A percentile compares a stretch with the other conserved stretches of the same genome.
These are phyloP conservation scores for Apodemus agrarius DNA, from an alignment of 2,797 vertebrate genomes.

Conservation along the genomic window DNA sequence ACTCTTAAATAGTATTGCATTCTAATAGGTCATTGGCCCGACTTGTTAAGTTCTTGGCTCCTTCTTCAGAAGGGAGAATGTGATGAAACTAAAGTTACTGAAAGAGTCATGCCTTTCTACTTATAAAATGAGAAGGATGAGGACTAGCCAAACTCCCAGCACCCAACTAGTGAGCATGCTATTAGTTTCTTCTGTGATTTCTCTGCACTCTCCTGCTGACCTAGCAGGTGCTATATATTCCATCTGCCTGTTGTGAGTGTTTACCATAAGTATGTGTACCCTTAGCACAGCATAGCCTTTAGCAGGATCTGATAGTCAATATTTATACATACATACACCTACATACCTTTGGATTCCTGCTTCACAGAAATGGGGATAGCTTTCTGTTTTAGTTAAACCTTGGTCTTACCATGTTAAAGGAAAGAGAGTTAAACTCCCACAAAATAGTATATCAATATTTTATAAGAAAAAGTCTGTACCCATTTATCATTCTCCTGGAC, in stretches of 20 bases:
- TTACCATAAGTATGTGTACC: neutral
- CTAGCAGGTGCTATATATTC: neutral
- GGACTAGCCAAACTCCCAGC: slow-evolving; percentile 16
- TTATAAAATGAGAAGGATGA: slow-evolving; percentile 58
- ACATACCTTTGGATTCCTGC: neutral
- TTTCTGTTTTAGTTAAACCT: slow-evolving; percentile 3
- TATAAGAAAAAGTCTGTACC: neutral
- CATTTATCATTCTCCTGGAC: slow-evolving; percentile 59
- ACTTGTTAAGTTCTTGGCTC: slow-evolving; percentile 68
- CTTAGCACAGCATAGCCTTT: neutral
- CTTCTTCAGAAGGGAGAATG: slow-evolving; percentile 63
- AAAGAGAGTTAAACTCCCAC: slow-evolving; percentile 47
- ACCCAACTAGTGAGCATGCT: slow-evolving; percentile 31
- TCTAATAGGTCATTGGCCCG: slow-evolving; percentile 67
- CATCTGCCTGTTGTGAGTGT: neutral
- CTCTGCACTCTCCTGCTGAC: neutral
- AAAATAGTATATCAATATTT: slow-evolving; percentile 32
- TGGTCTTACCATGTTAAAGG: neutral
- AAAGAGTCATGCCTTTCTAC: slow-evolving; percentile 60
- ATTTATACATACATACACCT: neutral
- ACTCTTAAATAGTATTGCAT: slow-evolving; percentile 57
- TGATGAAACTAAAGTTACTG: slow-evolving; percentile 63
- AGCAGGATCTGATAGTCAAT: neutral
- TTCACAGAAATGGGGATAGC: neutral
- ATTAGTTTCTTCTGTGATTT: neutral